Evolutionary conservation across 2,797 vertebrate species (phyloP), one percentile per base, ranked within the genome.

Genomic region (Potorous gilbertii): DNA sequence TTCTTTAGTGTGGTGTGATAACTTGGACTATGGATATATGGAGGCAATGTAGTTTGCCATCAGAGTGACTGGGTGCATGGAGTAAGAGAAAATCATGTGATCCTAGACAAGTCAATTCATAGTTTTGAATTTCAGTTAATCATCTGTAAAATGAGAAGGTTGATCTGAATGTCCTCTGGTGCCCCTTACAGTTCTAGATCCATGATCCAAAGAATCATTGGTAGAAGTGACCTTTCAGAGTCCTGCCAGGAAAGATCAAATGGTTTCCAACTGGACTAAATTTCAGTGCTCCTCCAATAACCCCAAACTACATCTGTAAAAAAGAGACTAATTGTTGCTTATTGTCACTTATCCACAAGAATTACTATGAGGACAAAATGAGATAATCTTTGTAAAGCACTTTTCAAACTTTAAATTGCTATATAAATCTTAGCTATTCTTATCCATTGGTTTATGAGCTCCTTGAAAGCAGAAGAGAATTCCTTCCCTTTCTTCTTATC

Each of bases 241-340:
- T 34, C 5, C 34, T 95, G 4, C 62, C 28, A 40, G 57, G 16
- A 9, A 93, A 31, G 31, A 56, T 40, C 56, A 59, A 87, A 18
- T 34, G 92, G 66, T 89, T 92, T 94, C 55, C 55, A 92, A 50
- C n/a, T 29, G 90, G 55, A 55, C 62, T 94, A 27, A 74, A 54
- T 90, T 29, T 96, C 54, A 94, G 93, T 57, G 5, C 55, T 93
- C 40, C 92, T 91, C 74, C 92, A 92, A 91, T 92, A 52, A 5
- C 0, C 46, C 55, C 6, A n/a, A 94, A 66, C 1, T 62, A 81
- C 46, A 93, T 90, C 81, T 40, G 21, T 28, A 29, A 21, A 40
- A 74, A n/a, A 74, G 8, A 40, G 5, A 74, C 8, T 74, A 40
- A 74, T 74, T 40, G n/a, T 66, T 5, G 16, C 62, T n/a, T 66